Base-by-base conservation (phyloP, 2,797 vertebrate genomes). In the Microtus californicus region DNA sequence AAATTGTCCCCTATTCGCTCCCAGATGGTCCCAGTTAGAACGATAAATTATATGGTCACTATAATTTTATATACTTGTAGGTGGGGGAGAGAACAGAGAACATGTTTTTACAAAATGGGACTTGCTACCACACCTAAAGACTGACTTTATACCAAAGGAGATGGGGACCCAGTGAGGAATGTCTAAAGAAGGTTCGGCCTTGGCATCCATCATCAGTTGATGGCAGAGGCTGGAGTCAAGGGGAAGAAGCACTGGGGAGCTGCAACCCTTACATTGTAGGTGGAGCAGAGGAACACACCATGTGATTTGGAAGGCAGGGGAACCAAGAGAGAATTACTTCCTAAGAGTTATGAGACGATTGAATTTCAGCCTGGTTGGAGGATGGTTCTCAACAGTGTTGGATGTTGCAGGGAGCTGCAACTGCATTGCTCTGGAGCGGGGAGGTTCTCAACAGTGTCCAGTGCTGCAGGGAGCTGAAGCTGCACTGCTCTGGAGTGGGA, bases 1-100 rank as follows among this genome's bases (percentile, higher is more conserved):
- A 94, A 96, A 94, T 59, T 90, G 56, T 76, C 63, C 27, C 83
- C 43, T 67, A 40, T 78, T 91, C 27, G 25, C 34, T 74, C 67
- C 77, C 88, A 85, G 73, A 91, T 15, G 27, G 56, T 87, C 56
- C 82, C 69, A 59, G 61, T 79, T 81, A 93, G 43, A 45, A 56
- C 29, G 31, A 94, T 67, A 43, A 94, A 90, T 86, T 87, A 59
- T 63, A 19, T 25, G 51, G 74, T 82, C 43, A 40, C 81, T 59
- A 6, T 74, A 69, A 81, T 91, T 65, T 59, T 56, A 19, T 2
- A 9, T 74, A 43, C 43, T 56, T 15, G 14, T 37, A 29, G 65
- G 43, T 34, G 48, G 67, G 37, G 21, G 7, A 8, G 12, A 67
- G 17, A 74, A 89, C 34, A 48, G 31, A 71, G 43, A 59, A 4